Percentiles rank a stretch among this genome's conserved stretches.
These are phyloP conservation scores for Phyllostomus discolor DNA, from an alignment of 2,113 vertebrate genomes.

Conservation along the genomic window DNA sequence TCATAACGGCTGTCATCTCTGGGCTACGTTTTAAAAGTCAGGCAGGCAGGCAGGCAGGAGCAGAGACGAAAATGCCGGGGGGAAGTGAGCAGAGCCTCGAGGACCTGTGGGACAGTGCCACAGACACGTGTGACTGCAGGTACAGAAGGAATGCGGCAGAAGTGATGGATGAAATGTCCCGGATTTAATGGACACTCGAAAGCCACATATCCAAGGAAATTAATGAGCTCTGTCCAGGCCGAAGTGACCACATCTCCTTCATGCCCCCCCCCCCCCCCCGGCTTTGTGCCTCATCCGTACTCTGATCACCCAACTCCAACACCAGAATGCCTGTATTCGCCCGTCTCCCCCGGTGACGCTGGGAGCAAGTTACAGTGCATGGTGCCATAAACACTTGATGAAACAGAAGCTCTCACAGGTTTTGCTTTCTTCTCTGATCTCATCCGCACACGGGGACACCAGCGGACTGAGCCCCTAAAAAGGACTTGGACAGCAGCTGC, in stretches of 20 bases:
- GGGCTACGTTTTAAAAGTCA: neutral
- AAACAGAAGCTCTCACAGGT: neutral
- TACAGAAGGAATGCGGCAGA: neutral
- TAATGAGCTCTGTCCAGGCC: neutral
- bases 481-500: neutral
- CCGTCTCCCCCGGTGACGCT: neutral
- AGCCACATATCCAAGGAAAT: neutral
- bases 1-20: neutral
- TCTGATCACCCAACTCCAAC: neutral
- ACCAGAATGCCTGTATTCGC: neutral
- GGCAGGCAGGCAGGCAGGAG: neutral
- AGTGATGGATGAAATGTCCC: neutral
- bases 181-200: neutral
- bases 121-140: neutral
- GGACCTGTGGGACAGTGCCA: neutral
- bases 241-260: neutral
- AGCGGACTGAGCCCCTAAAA: neutral
- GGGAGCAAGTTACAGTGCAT: neutral
- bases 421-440: neutral
- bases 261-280: no score
- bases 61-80: neutral
- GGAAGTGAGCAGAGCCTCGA: neutral
- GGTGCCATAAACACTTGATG: neutral
- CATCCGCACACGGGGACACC: neutral
- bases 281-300: neutral